Conservation (phyloP, 1,140 invertebrate genomes). For the Lordiphosa mommai region DNA sequence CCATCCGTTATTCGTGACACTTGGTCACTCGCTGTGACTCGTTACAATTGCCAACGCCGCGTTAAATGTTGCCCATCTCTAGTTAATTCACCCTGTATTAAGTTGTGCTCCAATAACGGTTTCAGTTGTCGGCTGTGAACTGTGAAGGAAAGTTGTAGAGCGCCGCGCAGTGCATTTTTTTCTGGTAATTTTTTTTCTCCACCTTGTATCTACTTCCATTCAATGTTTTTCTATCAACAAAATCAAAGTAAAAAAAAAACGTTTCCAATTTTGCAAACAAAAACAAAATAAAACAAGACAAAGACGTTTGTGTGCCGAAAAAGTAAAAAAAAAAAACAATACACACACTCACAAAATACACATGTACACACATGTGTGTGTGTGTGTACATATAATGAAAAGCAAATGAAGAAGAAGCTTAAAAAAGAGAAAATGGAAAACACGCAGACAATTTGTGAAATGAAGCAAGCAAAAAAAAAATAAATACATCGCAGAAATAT, state of each 20-base stretch:
- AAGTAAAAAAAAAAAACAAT: constrained; percentile 47
- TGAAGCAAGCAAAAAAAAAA: constrained; percentile 16
- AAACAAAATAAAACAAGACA: constrained; percentile 19
- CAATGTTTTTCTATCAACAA: constrained; percentile 1
- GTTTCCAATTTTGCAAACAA: constrained; percentile 1
- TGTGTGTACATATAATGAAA: constrained; percentile 47
- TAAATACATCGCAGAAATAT: constrained; percentile 40
- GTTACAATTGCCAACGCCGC: too few species aligned
- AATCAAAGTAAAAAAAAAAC: background rate
- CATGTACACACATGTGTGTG: constrained; percentile 32
- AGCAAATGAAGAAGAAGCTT: constrained; percentile 14
- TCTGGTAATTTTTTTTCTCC: constrained; percentile 65
- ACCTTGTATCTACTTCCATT: constrained; percentile 30
- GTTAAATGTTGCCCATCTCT: background rate
- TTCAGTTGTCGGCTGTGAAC: constrained; percentile 48
- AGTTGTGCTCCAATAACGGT: too few species aligned
- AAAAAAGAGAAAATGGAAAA: constrained; percentile 47
- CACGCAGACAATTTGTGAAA: constrained; percentile 66
- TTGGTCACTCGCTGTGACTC: too few species aligned
- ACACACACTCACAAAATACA: constrained; percentile 55
- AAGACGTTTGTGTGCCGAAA: constrained; percentile 41
- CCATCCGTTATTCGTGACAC: too few species aligned
- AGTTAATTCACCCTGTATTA: constrained; percentile 14
- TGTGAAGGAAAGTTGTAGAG: constrained; percentile 57
- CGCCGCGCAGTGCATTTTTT: constrained; percentile 71